Evolutionary conservation across 2,797 vertebrate genomes (phyloP).

Genomic region (Staurois parvus): DNA sequence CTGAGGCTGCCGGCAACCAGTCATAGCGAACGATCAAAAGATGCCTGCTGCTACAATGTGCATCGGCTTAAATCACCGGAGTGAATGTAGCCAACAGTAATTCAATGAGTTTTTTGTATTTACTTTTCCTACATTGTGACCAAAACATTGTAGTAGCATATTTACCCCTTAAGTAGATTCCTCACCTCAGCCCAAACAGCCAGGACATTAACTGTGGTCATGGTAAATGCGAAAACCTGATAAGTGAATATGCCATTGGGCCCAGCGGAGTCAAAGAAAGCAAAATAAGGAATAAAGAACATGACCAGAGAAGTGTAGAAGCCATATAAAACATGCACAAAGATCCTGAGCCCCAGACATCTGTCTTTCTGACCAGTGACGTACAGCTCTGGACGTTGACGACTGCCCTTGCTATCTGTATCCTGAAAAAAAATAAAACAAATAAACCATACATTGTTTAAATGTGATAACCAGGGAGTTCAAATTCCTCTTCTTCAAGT

Average conservation of each 20-base stretch:
- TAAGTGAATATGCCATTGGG: conserved; percentile 59
- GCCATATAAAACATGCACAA: conserved; percentile 76
- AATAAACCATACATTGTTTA: background rate
- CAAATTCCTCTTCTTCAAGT: no score
- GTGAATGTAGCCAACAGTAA: no score
- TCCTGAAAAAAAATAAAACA: conserved; percentile 77
- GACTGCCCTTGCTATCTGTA: conserved; percentile 77
- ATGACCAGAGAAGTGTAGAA: conserved; percentile 79
- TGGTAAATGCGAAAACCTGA: conserved; percentile 82
- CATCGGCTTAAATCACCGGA: no score
- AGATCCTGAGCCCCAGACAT: conserved; percentile 73
- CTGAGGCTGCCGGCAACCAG: no score
- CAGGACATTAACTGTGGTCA: conserved; percentile 79
- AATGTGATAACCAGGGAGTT: background rate
- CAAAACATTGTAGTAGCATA: background rate
- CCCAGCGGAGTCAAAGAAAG: conserved; percentile 69
- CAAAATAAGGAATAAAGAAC: conserved; percentile 82
- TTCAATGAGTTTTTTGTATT: background rate
- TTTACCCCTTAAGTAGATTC: accelerated
- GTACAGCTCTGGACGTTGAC: conserved; percentile 83
- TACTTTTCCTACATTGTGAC: background rate
- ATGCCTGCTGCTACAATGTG: no score
- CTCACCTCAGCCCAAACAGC: conserved; percentile 83
- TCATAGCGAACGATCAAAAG: no score
- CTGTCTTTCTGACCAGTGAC: conserved; percentile 63